Base-by-base conservation (phyloP, 2,888 invertebrate species). In the Acleris literana region DNA sequence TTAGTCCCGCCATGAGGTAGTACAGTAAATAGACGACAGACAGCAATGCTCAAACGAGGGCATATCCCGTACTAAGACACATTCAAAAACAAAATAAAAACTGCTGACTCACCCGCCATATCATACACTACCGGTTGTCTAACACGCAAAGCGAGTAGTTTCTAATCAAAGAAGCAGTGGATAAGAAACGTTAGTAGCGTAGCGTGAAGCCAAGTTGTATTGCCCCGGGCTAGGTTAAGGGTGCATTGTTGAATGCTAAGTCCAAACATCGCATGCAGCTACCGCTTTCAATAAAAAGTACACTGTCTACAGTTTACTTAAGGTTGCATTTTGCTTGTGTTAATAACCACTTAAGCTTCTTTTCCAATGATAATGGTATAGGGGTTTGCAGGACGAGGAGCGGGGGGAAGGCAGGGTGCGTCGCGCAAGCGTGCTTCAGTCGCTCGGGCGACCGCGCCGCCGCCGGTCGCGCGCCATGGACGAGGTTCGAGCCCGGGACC, bases 371-470 rank as follows among this genome's bases (percentile, higher is more conserved):
- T 83, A 77, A 83, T 77, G 76, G 75, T 81, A 79, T 82, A 86
- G 86, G 91, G 91, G 90, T 88, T 88, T 84, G 89, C 90, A 91
- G 90, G 87, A 76, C 74, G 85, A 80, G 84, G 85, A 80, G 78
- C 79, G 86, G 72, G 81, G 83, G 80, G 85, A 79, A 70, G 84
- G 86, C 83, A 85, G 92, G 92, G 90, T 81, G 86, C 87, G 85
- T 78, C 87, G 92, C 93, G 93, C 90, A 88, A 85, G 91, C 92
- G 93, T 90, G 86, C 78, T 86, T 78, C 93, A 92, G 91, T 93
- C 93, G 93, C 90, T 90, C 88, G 90, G 90, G 92, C 93, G 93
- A 90, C 90, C 90, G 90, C 92, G 93, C 88, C 83, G 92, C 90
- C 90, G 91, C 88, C 91, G 90, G 92, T 87, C 88, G 92, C 91